These are phyloP conservation scores for Gambusia yucatana DNA, from an alignment of 2,797 vertebrate species.

Conservation along the genomic window DNA sequence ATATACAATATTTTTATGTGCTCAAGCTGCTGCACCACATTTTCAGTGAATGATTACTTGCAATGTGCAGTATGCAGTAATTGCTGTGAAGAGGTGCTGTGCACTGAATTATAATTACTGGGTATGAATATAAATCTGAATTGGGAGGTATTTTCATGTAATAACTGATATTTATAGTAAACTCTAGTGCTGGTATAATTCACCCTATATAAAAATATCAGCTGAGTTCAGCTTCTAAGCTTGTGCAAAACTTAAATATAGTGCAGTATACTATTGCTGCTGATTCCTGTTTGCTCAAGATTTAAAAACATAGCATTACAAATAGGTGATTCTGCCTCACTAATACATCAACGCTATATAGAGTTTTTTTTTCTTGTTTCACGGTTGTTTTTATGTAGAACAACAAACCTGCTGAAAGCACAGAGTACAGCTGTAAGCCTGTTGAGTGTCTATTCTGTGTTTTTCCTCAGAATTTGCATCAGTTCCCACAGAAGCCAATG, in stretches of 20 bases:
- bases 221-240: background rate
- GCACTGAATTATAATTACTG: slow-evolving; percentile 76
- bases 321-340: slow-evolving; percentile 26
- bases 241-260: slow-evolving; percentile 10
- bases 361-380: slow-evolving; percentile 40
- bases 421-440: slow-evolving; percentile 11
- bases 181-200: slow-evolving; percentile 26
- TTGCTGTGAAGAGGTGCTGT: slow-evolving; percentile 61
- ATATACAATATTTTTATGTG: slow-evolving; percentile 42
- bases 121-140: slow-evolving; percentile 66
- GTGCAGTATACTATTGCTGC: background rate
- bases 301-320: slow-evolving; percentile 24
- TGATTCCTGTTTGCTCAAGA: slow-evolving; percentile 2
- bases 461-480: slow-evolving; percentile 28
- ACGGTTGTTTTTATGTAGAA: slow-evolving; percentile 58
- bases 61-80: slow-evolving; percentile 66
- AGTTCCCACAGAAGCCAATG: slow-evolving; percentile 14
- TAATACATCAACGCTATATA: slow-evolving; percentile 75
- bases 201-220: background rate
- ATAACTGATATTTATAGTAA: slow-evolving; percentile 46
- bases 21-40: slow-evolving; percentile 52
- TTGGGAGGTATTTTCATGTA: slow-evolving; percentile 43
- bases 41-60: slow-evolving; percentile 68
- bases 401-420: slow-evolving; percentile 33
- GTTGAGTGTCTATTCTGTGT: slow-evolving; percentile 6